Evolutionary conservation across 2,888 invertebrate species (phyloP).

Genomic region (Heteromurus nitidus): DNA sequence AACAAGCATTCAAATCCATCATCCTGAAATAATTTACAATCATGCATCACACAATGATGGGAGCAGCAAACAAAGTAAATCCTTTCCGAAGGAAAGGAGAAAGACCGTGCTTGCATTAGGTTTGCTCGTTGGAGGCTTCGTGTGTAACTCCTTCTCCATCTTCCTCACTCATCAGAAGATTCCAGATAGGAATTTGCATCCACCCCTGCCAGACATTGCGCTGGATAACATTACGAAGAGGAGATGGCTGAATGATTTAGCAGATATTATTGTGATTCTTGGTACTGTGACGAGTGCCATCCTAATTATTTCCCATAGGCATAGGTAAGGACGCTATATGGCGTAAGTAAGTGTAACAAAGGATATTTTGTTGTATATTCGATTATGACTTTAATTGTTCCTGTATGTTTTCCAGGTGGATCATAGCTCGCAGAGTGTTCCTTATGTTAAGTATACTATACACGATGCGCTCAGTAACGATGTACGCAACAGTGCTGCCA

Average conservation of each 20-base stretch:
- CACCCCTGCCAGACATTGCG: conserved; percentile 77
- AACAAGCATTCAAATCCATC: conserved; percentile 59
- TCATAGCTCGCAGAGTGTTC: conserved; percentile 75
- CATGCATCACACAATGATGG: conserved; percentile 28
- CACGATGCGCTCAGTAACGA: conserved; percentile 75
- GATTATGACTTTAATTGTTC: too few species aligned
- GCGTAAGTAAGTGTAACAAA: neutral
- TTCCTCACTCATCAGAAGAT: conserved; percentile 77
- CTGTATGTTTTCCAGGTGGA: conserved; percentile 75
- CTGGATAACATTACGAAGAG: conserved; percentile 75
- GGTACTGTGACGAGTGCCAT: conserved; percentile 74
- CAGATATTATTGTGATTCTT: conserved; percentile 76
- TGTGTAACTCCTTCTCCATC: conserved; percentile 74
- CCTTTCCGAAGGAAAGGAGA: conserved; percentile 74
- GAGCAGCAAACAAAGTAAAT: conserved; percentile 33
- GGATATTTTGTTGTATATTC: too few species aligned
- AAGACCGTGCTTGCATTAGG: conserved; percentile 74
- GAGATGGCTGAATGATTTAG: conserved; percentile 76
- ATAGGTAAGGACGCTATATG: conserved; percentile 73
- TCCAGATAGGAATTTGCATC: conserved; percentile 75
- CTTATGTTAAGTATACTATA: conserved; percentile 75
- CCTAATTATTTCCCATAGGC: conserved; percentile 75
- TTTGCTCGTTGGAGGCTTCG: conserved; percentile 69
- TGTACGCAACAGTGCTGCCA: conserved; percentile 77
- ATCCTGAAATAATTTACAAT: conserved; percentile 49